phyloP scores from a whole-genome alignment of 2,797 vertebrate genomes.

The Sebastes reedi region DNA sequence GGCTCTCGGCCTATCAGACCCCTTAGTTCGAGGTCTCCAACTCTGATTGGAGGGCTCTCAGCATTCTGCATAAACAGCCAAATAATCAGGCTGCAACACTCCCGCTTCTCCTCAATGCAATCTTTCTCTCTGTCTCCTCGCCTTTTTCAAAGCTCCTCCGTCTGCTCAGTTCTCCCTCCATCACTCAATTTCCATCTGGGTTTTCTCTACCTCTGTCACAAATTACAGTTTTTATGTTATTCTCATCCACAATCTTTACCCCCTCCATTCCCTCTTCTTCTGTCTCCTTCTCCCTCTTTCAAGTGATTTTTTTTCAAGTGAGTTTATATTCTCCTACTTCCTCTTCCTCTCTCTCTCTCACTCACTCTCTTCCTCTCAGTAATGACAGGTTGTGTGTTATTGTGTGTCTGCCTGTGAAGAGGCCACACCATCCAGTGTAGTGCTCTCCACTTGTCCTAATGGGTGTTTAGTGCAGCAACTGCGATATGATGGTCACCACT shows the following conservation, averaged over 20 bases:
- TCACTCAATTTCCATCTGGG: constrained; percentile 44
- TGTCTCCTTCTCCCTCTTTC: constrained; percentile 39
- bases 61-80: constrained; percentile 75
- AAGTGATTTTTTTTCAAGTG: constrained; percentile 64
- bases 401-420: constrained; percentile 72
- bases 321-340: constrained; percentile 48
- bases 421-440: constrained; percentile 68
- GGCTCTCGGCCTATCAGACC: constrained; percentile 68
- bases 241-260: constrained; percentile 36
- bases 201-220: constrained; percentile 49
- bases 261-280: constrained; percentile 31
- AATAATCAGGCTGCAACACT: constrained; percentile 74
- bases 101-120: constrained; percentile 42
- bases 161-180: constrained; percentile 40
- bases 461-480: constrained; percentile 66
- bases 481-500: constrained; percentile 67
- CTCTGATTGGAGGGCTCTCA: constrained; percentile 81
- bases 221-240: constrained; percentile 74
- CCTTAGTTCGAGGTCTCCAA: constrained; percentile 67
- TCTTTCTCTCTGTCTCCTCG: constrained; percentile 41
- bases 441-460: constrained; percentile 75
- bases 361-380: constrained; percentile 28
- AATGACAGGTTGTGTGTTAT: constrained; percentile 78
- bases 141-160: constrained; percentile 47
- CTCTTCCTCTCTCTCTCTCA: constrained; percentile 9